These are phyloP conservation scores for Apis cerana DNA, from an alignment of 1,140 invertebrate species.

Conservation along the genomic window DNA sequence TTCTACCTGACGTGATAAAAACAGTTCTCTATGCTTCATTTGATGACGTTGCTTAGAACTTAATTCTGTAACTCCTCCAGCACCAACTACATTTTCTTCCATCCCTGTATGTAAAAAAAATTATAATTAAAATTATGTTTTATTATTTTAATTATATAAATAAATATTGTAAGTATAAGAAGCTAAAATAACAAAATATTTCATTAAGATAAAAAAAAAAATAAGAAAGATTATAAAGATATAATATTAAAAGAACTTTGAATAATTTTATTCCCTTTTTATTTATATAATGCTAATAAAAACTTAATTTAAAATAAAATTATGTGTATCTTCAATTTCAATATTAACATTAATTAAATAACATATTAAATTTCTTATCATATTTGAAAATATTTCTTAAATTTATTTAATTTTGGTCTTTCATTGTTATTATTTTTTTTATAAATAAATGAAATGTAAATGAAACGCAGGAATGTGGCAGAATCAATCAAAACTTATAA, in stretches of 20 bases:
- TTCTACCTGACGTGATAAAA: constrained; percentile 98
- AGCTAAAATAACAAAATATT: constrained; percentile 42
- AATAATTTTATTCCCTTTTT: constrained; percentile 4
- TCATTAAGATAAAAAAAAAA: constrained; percentile 26
- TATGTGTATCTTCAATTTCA: constrained; percentile 1
- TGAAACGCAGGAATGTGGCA: constrained; percentile 64
- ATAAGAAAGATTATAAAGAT: constrained; percentile 9
- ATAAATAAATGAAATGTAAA: constrained; percentile 55
- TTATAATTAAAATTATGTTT: constrained; percentile 19
- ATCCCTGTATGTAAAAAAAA: constrained; percentile 74
- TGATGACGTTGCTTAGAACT: constrained; percentile 93
- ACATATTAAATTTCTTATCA: constrained; percentile 4
- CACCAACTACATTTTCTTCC: constrained; percentile 79
- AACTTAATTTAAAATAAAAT: constrained; percentile 23
- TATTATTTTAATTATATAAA: not conserved
- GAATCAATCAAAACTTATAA: constrained; percentile 65
- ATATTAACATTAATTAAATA: not conserved
- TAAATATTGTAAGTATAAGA: constrained; percentile 24
- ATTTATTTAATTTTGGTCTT: constrained; percentile 13
- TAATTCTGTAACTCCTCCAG: constrained; percentile 82
- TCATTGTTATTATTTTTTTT: constrained; percentile 1
- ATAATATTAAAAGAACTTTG: not conserved
- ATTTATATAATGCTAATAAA: not conserved
- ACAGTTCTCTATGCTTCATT: constrained; percentile 98
- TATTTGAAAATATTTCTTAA: not conserved